phyloP scores from a whole-genome alignment of 2,113 vertebrate genomes.

The Ailurus styani region DNA sequence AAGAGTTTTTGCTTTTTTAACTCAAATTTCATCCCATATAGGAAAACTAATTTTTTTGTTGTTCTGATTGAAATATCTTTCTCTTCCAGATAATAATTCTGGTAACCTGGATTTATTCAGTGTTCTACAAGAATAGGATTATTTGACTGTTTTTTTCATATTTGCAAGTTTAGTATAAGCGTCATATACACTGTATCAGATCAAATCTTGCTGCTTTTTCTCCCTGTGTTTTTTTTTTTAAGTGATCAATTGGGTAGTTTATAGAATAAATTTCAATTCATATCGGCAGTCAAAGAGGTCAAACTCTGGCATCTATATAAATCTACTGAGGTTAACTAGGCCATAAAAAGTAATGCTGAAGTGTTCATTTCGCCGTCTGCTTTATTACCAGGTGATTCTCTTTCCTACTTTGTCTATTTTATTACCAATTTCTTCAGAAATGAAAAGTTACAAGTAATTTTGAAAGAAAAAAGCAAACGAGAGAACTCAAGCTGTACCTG shows the following conservation, averaged over 20 bases:
- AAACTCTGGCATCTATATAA: constrained; percentile 64
- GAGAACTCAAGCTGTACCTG: neutral
- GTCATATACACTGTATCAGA: neutral
- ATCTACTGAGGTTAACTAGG: constrained; percentile 74
- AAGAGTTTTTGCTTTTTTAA: neutral
- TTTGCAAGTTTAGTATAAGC: neutral
- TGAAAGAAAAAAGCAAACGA: constrained; percentile 52
- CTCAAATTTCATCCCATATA: neutral
- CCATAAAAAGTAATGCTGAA: constrained; percentile 76
- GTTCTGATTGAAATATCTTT: neutral
- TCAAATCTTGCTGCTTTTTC: neutral
- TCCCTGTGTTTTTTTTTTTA: neutral
- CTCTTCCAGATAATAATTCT: neutral
- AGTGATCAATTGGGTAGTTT: constrained; percentile 39
- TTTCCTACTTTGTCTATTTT: constrained; percentile 65
- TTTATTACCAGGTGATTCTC: constrained; percentile 37
- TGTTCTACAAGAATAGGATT: neutral
- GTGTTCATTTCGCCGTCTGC: constrained; percentile 68
- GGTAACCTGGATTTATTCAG: neutral
- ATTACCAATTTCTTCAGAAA: constrained; percentile 59
- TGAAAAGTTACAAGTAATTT: constrained; percentile 65
- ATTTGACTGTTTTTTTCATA: neutral
- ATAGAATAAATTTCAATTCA: constrained; percentile 67
- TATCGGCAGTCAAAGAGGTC: constrained; percentile 67
- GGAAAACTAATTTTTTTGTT: neutral